Evolutionary conservation across 1,140 invertebrate species (phyloP).

Genomic region (Pentalonia nigronervosa): DNA sequence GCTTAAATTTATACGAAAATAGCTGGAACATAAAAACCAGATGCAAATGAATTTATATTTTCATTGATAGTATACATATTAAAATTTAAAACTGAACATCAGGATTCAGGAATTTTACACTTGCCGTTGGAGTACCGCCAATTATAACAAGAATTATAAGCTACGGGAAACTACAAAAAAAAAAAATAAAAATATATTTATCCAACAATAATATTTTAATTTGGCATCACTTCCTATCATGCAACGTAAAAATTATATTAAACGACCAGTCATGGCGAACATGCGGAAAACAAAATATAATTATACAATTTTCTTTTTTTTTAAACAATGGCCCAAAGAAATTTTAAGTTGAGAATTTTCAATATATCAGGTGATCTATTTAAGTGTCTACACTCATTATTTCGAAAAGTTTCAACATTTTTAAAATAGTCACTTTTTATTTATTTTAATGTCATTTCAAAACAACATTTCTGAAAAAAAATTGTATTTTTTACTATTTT

Average conservation of each 20-base stretch:
- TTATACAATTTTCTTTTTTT: neutral
- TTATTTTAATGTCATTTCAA: too few species aligned
- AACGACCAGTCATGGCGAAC: neutral
- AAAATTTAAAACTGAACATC: neutral
- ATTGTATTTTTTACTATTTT: too few species aligned
- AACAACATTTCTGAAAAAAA: too few species aligned
- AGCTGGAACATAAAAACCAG: neutral
- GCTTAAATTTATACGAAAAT: neutral
- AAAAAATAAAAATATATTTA: neutral
- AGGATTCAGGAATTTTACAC: neutral
- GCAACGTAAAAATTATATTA: neutral
- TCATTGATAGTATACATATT: neutral
- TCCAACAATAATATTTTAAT: slow-evolving; percentile 42
- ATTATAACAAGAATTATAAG: slow-evolving; percentile 27
- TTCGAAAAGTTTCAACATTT: too few species aligned
- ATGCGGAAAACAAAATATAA: neutral
- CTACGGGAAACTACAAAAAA: slow-evolving; percentile 7
- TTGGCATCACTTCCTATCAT: slow-evolving; percentile 28
- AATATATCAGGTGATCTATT: neutral
- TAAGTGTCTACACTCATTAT: too few species aligned
- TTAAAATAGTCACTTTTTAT: too few species aligned
- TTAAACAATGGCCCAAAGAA: neutral
- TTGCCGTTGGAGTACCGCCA: neutral
- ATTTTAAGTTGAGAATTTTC: neutral
- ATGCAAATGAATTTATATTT: neutral